Percentiles rank a stretch among this genome's conserved stretches.
phyloP scores from a whole-genome alignment of 2,888 invertebrate species.

The Sthenelais limicola region DNA sequence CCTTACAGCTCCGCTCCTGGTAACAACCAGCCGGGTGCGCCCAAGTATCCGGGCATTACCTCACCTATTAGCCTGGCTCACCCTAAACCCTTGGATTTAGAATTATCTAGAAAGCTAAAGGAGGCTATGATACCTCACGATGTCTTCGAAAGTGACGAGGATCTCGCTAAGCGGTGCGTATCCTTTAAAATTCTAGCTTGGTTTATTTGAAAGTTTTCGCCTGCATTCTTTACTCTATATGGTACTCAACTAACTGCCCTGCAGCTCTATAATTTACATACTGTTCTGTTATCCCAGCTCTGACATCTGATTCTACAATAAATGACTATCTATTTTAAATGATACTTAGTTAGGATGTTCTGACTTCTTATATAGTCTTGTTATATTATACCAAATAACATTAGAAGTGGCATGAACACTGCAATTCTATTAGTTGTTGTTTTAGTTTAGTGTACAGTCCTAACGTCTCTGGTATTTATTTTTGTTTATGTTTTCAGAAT shows the following conservation, averaged over 20 bases:
- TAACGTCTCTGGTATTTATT: background rate
- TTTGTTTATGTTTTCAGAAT: conserved; percentile 70
- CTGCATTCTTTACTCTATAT: too few relatives aligned
- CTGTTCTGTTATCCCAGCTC: too few relatives aligned
- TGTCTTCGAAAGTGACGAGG: conserved; percentile 91
- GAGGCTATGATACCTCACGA: conserved; percentile 86
- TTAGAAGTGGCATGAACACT: too few relatives aligned
- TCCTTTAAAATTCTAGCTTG: too few relatives aligned
- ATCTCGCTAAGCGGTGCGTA: conserved; percentile 87
- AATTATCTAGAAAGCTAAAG: conserved; percentile 84
- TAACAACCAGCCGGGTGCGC: conserved; percentile 2
- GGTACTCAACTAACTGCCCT: too few relatives aligned
- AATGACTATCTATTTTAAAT: too few relatives aligned
- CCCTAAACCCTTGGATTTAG: conserved; percentile 85
- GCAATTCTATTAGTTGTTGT: background rate
- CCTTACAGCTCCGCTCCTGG: background rate
- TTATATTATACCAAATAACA: too few relatives aligned
- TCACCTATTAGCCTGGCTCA: conserved; percentile 92
- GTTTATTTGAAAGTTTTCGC: too few relatives aligned
- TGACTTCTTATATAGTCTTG: too few relatives aligned
- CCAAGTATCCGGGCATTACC: conserved; percentile 83
- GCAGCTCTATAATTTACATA: too few relatives aligned
- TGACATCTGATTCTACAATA: too few relatives aligned
- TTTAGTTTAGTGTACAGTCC: background rate
- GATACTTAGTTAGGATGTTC: too few relatives aligned